Conservation (phyloP, 2,888 invertebrate genomes). For the Ochropleura leucogaster region DNA sequence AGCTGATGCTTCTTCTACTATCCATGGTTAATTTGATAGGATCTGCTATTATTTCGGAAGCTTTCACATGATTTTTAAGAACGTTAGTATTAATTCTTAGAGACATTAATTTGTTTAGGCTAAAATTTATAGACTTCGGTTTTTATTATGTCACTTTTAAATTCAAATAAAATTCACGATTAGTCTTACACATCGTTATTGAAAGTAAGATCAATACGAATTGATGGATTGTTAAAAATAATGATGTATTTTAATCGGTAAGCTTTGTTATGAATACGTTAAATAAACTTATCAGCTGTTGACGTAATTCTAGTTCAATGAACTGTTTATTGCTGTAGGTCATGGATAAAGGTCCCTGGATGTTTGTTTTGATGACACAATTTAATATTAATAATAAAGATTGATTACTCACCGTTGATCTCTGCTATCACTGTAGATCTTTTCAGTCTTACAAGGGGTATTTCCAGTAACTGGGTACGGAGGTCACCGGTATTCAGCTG, state of each 20-base stretch:
- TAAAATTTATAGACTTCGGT: background rate
- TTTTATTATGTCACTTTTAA: background rate
- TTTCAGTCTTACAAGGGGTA: background rate
- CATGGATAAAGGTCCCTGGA: slow-evolving; percentile 31
- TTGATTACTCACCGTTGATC: background rate
- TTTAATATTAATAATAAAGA: slow-evolving; percentile 3
- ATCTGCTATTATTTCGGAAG: slow-evolving; percentile 7
- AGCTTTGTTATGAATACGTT: slow-evolving; percentile 29
- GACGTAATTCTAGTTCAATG: slow-evolving; percentile 52
- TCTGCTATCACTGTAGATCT: background rate
- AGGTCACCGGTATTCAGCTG: background rate
- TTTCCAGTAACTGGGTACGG: background rate
- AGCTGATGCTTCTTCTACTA: slow-evolving; percentile 44
- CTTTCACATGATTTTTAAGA: slow-evolving; percentile 30
- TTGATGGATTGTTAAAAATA: slow-evolving; percentile 31
- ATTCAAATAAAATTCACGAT: background rate
- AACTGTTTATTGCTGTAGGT: slow-evolving; percentile 57
- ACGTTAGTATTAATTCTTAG: slow-evolving; percentile 33
- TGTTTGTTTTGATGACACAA: slow-evolving; percentile 38
- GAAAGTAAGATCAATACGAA: slow-evolving; percentile 31
- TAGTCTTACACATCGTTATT: slow-evolving; percentile 31
- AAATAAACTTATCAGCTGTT: slow-evolving; percentile 45
- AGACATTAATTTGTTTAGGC: slow-evolving; percentile 17
- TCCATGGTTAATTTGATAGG: slow-evolving; percentile 60
- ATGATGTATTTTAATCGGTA: slow-evolving; percentile 20